phyloP scores from a whole-genome alignment of 2,797 vertebrate species.

The Muscicapa striata region DNA sequence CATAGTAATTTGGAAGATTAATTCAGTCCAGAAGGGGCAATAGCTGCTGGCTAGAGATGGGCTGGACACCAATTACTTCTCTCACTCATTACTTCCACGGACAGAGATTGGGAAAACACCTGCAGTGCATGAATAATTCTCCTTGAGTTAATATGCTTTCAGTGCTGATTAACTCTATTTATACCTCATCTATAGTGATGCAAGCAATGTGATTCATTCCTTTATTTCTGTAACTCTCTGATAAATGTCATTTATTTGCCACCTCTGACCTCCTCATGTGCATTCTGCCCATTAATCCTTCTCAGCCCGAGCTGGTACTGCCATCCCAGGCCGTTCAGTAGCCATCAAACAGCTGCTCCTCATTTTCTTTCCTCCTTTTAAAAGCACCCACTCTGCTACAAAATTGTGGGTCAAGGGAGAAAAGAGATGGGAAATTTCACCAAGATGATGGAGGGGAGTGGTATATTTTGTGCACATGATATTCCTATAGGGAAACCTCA shows the following conservation, averaged over 20 bases:
- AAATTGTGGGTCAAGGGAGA: neutral
- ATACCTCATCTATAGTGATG: slow-evolving; percentile 45
- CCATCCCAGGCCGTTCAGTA: neutral
- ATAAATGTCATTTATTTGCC: slow-evolving; percentile 54
- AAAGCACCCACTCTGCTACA: neutral
- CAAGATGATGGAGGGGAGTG: neutral
- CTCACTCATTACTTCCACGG: slow-evolving; percentile 42
- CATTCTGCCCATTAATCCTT: neutral
- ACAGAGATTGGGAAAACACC: slow-evolving; percentile 52
- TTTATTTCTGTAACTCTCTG: slow-evolving; percentile 50
- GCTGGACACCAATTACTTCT: slow-evolving; percentile 67
- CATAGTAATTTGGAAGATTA: slow-evolving; percentile 63
- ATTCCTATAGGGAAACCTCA: neutral
- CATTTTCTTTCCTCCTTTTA: neutral
- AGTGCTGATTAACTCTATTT: slow-evolving; percentile 65
- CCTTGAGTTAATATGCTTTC: slow-evolving; percentile 57
- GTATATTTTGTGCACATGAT: neutral
- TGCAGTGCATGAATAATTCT: slow-evolving; percentile 67
- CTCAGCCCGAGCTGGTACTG: neutral
- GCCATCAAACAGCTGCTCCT: slow-evolving; percentile 16
- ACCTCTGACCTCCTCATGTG: slow-evolving; percentile 46
- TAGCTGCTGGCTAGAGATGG: slow-evolving; percentile 61
- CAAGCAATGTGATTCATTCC: slow-evolving; percentile 42
- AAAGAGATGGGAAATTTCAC: neutral
- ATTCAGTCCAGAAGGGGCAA: slow-evolving; percentile 62